Conservation (phyloP, 2,888 invertebrate species). For the Agonopterix heracliana region DNA sequence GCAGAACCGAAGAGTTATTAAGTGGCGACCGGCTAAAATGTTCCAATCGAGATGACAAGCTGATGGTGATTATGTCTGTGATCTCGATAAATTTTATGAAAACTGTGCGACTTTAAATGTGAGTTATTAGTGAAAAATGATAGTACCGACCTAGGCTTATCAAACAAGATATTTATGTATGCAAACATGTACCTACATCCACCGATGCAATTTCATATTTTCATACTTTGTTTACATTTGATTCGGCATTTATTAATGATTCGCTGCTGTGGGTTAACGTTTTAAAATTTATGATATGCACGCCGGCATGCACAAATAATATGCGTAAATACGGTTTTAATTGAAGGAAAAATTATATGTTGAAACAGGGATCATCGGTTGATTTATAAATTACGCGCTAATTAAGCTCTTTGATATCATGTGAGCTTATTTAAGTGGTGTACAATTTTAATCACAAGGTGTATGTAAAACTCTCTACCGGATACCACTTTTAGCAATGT, state of each 20-base stretch:
- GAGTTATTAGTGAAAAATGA: neutral
- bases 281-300: constrained; percentile 52
- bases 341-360: constrained; percentile 15
- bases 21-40: too few relatives aligned
- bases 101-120: too few relatives aligned
- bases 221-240: constrained; percentile 35
- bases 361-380: neutral
- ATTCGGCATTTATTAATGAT: constrained; percentile 41
- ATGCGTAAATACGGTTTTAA: constrained; percentile 29
- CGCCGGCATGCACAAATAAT: constrained; percentile 26
- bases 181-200: constrained; percentile 26
- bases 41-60: too few relatives aligned
- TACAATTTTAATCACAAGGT: too few relatives aligned
- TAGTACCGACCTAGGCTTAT: constrained; percentile 12
- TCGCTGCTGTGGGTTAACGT: constrained; percentile 24
- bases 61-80: too few relatives aligned
- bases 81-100: too few relatives aligned
- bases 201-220: constrained; percentile 22
- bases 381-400: neutral
- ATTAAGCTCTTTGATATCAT: too few relatives aligned
- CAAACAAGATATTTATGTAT: constrained; percentile 32
- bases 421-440: too few relatives aligned
- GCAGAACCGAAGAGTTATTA: too few relatives aligned
- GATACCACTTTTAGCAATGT: too few relatives aligned
- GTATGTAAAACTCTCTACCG: too few relatives aligned